Evolutionary conservation across 2,888 invertebrate genomes (phyloP).

Genomic region (Biston betularia): DNA sequence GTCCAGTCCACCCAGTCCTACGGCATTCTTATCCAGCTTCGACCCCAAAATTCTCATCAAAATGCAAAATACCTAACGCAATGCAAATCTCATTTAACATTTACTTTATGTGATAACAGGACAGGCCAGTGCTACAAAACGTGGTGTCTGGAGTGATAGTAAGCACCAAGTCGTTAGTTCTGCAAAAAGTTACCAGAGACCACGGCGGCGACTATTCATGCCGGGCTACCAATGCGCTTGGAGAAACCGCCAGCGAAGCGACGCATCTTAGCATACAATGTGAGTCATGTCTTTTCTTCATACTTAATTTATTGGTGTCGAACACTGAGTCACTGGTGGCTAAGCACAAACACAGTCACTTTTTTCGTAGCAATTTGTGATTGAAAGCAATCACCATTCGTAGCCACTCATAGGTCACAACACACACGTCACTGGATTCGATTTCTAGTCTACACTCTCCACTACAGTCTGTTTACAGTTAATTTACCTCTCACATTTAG

Average conservation of each 20-base stretch:
- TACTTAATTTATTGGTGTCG: no score
- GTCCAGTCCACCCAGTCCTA: not conserved
- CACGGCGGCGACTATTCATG: constrained; percentile 95
- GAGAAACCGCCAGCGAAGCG: constrained; percentile 92
- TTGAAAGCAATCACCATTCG: no score
- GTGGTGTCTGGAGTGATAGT: constrained; percentile 94
- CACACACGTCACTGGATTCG: no score
- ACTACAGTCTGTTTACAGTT: no score
- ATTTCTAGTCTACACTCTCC: no score
- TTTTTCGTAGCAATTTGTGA: no score
- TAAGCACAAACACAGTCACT: no score
- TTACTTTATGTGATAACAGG: constrained; percentile 81
- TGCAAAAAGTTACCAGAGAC: constrained; percentile 93
- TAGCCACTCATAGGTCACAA: no score
- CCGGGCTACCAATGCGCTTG: constrained; percentile 92
- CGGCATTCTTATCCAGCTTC: no score
- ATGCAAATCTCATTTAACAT: not conserved
- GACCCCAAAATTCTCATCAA: no score
- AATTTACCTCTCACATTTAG: no score
- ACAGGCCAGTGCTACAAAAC: constrained; percentile 91
- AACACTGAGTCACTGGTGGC: no score
- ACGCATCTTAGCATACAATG: constrained; percentile 93
- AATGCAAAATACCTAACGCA: not conserved
- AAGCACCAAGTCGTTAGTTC: constrained; percentile 94
- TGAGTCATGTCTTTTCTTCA: constrained; percentile 76